These are phyloP conservation scores for Heliconius ethilla DNA, from an alignment of 2,888 invertebrate species.

Conservation along the genomic window DNA sequence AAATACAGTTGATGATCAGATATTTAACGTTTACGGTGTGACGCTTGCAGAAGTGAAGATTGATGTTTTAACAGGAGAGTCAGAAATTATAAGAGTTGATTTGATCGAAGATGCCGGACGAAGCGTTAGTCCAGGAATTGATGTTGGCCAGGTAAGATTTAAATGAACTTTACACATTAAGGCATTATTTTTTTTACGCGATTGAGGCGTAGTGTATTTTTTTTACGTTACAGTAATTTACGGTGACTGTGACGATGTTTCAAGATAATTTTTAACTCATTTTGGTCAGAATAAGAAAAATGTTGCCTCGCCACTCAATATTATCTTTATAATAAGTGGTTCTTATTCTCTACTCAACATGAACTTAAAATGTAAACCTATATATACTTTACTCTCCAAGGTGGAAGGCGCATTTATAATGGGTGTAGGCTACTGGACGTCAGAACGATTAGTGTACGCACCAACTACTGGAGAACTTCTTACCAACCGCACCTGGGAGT, in stretches of 20 bases:
- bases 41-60: slow-evolving; percentile 86
- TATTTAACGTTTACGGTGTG: slow-evolving; percentile 83
- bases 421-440: slow-evolving; percentile 86
- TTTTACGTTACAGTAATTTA: too few relatives aligned
- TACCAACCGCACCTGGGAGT: slow-evolving; percentile 88
- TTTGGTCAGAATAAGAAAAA: too few relatives aligned
- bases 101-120: slow-evolving; percentile 86
- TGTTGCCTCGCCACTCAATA: slow-evolving; percentile 34
- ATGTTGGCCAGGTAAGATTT: slow-evolving; percentile 84
- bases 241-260: too few relatives aligned
- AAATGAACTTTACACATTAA: too few relatives aligned
- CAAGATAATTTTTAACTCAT: too few relatives aligned
- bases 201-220: too few relatives aligned
- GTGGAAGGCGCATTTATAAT: slow-evolving; percentile 87
- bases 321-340: too few relatives aligned
- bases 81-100: slow-evolving; percentile 83
- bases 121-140: slow-evolving; percentile 86
- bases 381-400: slow-evolving; percentile 34
- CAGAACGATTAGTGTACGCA: slow-evolving; percentile 84
- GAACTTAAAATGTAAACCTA: too few relatives aligned
- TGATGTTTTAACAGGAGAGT: slow-evolving; percentile 89
- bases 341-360: too few relatives aligned
- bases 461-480: slow-evolving; percentile 82
- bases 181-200: too few relatives aligned
- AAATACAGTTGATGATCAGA: slow-evolving; percentile 63